phyloP scores from a whole-genome alignment of 2,888 invertebrate species.

The Geotrupes spiniger region DNA sequence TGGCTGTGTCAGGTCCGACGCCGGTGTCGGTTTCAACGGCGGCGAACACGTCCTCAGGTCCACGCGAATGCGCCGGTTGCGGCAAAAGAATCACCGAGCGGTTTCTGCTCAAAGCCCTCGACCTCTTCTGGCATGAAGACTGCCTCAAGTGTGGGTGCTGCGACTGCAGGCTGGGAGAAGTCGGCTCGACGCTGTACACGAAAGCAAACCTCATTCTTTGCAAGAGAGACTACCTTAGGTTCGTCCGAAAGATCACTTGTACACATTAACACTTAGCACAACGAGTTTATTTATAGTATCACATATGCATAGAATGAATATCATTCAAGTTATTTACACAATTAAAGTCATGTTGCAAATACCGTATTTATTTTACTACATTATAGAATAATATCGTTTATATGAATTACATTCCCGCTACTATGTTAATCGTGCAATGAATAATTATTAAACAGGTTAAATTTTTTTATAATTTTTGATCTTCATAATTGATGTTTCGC shows the following conservation, averaged over 20 bases:
- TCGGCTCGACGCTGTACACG: conserved; percentile 86
- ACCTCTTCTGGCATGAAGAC: conserved; percentile 92
- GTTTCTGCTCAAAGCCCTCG: conserved; percentile 80
- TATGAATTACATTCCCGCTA: too few relatives aligned
- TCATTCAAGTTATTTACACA: too few relatives aligned
- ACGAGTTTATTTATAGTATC: too few relatives aligned
- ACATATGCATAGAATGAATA: too few relatives aligned
- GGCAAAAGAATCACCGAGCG: conserved; percentile 82
- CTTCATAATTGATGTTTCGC: too few relatives aligned
- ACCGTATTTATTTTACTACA: too few relatives aligned
- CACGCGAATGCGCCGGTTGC: conserved; percentile 78
- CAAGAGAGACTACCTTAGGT: conserved; percentile 91
- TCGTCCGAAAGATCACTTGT: conserved; percentile 28
- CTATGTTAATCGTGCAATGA: too few relatives aligned
- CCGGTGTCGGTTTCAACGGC: conserved; percentile 41
- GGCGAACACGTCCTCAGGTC: conserved; percentile 38
- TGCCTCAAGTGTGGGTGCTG: conserved; percentile 91
- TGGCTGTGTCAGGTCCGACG: conserved; percentile 40
- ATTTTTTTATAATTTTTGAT: too few relatives aligned
- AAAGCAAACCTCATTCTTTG: conserved; percentile 89
- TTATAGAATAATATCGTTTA: too few relatives aligned
- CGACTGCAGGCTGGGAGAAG: conserved; percentile 89
- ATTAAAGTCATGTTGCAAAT: too few relatives aligned
- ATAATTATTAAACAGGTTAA: too few relatives aligned
- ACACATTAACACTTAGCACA: too few relatives aligned